Conservation (phyloP, 2,888 invertebrate genomes). For the Cerceris ruficornis region DNA sequence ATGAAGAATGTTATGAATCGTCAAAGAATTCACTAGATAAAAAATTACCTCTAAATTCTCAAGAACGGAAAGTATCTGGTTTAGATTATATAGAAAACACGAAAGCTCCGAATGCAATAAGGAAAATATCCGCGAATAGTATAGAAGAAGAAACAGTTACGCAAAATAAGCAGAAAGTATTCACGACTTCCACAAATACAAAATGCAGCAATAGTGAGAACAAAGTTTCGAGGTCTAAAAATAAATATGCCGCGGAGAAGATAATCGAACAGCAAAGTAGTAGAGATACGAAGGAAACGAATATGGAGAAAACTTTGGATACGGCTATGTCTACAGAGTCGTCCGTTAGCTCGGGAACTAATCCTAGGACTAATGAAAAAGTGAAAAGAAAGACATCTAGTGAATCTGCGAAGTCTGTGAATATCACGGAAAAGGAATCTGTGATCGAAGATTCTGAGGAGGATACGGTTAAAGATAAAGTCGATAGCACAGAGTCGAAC, state of each 20-base stretch:
- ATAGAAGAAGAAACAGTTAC: slow-evolving; percentile 48
- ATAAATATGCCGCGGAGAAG: slow-evolving; percentile 49
- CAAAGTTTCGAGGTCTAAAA: slow-evolving; percentile 37
- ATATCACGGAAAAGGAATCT: slow-evolving; percentile 29
- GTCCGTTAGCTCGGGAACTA: slow-evolving; percentile 33
- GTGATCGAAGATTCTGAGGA: slow-evolving; percentile 18
- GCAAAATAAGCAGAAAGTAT: slow-evolving; percentile 53
- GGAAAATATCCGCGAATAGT: slow-evolving; percentile 43
- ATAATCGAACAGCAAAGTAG: slow-evolving; percentile 53
- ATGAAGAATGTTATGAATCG: slow-evolving; percentile 41
- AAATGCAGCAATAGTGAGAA: slow-evolving; percentile 45
- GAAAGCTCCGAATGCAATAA: slow-evolving; percentile 24
- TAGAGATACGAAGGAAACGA: slow-evolving; percentile 43
- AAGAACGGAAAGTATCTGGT: slow-evolving; percentile 23
- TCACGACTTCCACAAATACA: slow-evolving; percentile 32
- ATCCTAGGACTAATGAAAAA: slow-evolving; percentile 39
- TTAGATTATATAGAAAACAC: slow-evolving; percentile 38
- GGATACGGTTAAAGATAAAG: slow-evolving; percentile 19
- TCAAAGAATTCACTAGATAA: slow-evolving; percentile 33
- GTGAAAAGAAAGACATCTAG: slow-evolving; percentile 41
- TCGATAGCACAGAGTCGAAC: neutral
- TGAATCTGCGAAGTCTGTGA: slow-evolving; percentile 26
- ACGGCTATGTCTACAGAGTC: slow-evolving; percentile 38
- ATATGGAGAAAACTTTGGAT: slow-evolving; percentile 47
- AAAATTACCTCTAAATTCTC: slow-evolving; percentile 35